Base-by-base conservation (phyloP, 2,888 invertebrate genomes). In the Salticus scenicus region DNA sequence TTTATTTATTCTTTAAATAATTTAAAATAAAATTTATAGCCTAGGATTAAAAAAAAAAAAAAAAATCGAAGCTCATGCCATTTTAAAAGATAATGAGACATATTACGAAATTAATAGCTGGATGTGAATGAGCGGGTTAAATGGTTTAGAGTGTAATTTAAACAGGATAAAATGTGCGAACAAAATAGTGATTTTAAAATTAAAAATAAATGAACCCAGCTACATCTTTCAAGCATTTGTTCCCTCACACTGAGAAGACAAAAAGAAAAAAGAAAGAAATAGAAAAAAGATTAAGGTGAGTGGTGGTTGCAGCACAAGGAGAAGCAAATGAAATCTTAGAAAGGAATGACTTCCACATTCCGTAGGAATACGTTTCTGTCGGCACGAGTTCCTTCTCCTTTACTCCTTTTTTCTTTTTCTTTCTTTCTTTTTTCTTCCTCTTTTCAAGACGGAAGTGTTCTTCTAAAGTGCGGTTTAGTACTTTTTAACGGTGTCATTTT, bases 401-500 rank as follows among this genome's bases (percentile, higher is more conserved):
- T 41, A 63, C 41, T 41, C 30, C 47, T 37, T n/a, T 24, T 28
- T 51, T 24, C 5, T 47, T 20, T 33, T 63, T 66, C n/a, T 28
- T 33, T 69, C 28, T 33, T 42, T 28, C 30, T n/a, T 51, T 24
- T 20, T 47, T 20, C 37, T 41, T 47, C 20, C 67, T 33, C 37
- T 20, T 67, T 67, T 37, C 33, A 33, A 71, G 66, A 73, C 77
- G 77, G 77, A 78, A 84, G 72, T 72, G 73, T 77, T 47, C 57
- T 72, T 63, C 72, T 42, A 67, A 83, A 83, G 73, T 69, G 77
- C 30, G 77, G 83, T 73, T 83, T 72, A 84, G 77, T 63, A 72
- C 67, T 77, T 84, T 84, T 73, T 84, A 78, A 77, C 77, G 83
- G 83, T 84, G 83, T 77, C 83, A 84, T 57, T 57, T 51, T 72